These are phyloP conservation scores for Spodoptera exigua DNA, from an alignment of 2,888 invertebrate genomes.

Conservation along the genomic window DNA sequence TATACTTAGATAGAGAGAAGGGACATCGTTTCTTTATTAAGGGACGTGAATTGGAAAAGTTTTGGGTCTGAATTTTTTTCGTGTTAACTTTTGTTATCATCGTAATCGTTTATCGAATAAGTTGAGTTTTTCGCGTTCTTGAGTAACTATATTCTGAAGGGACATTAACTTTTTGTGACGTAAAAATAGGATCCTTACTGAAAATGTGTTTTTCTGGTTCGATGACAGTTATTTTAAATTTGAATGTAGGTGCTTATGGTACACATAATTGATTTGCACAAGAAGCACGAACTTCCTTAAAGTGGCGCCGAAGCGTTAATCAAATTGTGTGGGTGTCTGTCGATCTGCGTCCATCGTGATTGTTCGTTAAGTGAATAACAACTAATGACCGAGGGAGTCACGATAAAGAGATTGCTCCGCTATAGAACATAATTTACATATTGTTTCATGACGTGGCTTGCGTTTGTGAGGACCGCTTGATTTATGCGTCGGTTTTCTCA, in stretches of 20 bases:
- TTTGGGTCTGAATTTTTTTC: slow-evolving; percentile 40
- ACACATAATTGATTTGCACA: slow-evolving; percentile 47
- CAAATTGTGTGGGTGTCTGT: slow-evolving; percentile 57
- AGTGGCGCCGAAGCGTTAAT: slow-evolving; percentile 63
- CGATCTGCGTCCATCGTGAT: slow-evolving; percentile 57
- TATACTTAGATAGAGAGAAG: slow-evolving; percentile 9
- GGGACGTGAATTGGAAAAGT: slow-evolving; percentile 55
- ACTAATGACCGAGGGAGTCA: slow-evolving; percentile 60
- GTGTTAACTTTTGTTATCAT: slow-evolving; percentile 24
- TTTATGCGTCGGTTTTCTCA: slow-evolving; percentile 22
- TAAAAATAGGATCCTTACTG: too few relatives aligned
- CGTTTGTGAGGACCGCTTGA: slow-evolving; percentile 29
- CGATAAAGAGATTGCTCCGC: slow-evolving; percentile 42
- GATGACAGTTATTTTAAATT: too few relatives aligned
- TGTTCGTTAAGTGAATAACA: slow-evolving; percentile 59
- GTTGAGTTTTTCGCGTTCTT: slow-evolving; percentile 9
- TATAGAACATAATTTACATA: slow-evolving; percentile 43
- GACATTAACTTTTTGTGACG: not conserved
- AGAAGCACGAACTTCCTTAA: slow-evolving; percentile 56
- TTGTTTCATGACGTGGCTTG: slow-evolving; percentile 16
- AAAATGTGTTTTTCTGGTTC: too few relatives aligned
- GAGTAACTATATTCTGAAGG: not conserved
- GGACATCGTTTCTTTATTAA: slow-evolving; percentile 24
- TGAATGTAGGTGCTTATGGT: slow-evolving; percentile 12
- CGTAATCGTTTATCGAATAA: slow-evolving; percentile 27